phyloP scores from a whole-genome alignment of 2,113 vertebrate genomes.

The Columba livia region DNA sequence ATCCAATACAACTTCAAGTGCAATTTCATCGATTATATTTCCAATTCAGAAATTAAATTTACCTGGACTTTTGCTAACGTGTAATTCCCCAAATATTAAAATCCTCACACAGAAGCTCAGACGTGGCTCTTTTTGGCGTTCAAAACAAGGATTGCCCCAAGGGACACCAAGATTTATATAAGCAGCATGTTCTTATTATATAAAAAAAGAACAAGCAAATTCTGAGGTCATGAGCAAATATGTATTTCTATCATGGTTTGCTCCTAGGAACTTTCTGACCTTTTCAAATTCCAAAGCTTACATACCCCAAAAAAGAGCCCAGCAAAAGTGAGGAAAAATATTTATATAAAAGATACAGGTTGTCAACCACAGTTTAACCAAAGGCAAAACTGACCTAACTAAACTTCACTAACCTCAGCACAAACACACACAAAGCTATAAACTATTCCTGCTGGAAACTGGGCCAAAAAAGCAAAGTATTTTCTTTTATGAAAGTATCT shows the following conservation, averaged over 20 bases:
- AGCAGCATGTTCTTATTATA: not conserved
- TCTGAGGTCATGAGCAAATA: conserved; percentile 8
- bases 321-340: not conserved
- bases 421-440: not conserved
- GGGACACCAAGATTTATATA: not conserved
- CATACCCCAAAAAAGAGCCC: not conserved
- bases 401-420: not conserved
- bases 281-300: not conserved
- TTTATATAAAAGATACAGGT: not conserved
- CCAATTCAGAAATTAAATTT: not conserved
- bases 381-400: not conserved
- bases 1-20: not conserved
- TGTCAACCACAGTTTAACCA: not conserved
- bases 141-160: not conserved
- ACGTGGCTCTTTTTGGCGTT: not conserved
- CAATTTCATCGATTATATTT: not conserved
- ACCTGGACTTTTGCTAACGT: not conserved
- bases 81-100: not conserved
- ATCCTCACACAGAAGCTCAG: not conserved
- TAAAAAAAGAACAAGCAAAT: not conserved
- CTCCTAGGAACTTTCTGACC: not conserved
- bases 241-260: not conserved
- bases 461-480: not conserved
- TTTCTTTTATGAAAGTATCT: not conserved
- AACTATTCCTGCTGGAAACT: not conserved